These are phyloP conservation scores for Mus spicilegus DNA, from an alignment of 2,113 vertebrate species.

Conservation along the genomic window DNA sequence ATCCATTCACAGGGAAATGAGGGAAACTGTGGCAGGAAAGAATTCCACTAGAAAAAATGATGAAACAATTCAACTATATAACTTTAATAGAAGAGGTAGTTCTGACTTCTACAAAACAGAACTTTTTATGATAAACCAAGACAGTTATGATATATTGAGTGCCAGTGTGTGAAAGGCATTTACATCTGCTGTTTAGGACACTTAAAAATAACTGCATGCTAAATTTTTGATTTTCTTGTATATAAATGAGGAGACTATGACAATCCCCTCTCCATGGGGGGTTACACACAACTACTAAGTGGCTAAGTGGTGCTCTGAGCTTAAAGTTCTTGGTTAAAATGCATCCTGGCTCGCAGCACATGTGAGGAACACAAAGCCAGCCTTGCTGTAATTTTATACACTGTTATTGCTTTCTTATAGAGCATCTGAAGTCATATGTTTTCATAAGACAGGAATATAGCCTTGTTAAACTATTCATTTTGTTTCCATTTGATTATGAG, in stretches of 20 bases:
- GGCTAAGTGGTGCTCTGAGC: not conserved
- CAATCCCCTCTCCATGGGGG: not conserved
- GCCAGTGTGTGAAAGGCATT: not conserved
- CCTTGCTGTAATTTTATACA: not conserved
- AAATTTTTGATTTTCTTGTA: not conserved
- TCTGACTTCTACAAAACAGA: not conserved
- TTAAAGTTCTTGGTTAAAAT: not conserved
- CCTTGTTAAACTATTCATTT: not conserved
- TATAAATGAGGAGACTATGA: not conserved
- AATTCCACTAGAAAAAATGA: not conserved
- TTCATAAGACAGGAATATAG: not conserved
- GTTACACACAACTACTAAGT: not conserved
- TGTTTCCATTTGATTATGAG: not conserved
- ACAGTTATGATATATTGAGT: conserved; percentile 2
- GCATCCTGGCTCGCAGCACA: not conserved
- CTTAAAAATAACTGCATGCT: not conserved
- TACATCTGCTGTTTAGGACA: conserved; percentile 27
- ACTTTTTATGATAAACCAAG: not conserved
- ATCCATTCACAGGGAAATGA: not conserved
- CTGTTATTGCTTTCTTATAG: not conserved
- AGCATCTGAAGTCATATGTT: not conserved
- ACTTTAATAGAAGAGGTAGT: not conserved
- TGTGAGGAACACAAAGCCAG: not conserved
- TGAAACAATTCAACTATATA: not conserved
- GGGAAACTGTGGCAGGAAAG: not conserved